phyloP scores from a whole-genome alignment of 64 coral and sea anemone species.

The Anthopleura sola region DNA sequence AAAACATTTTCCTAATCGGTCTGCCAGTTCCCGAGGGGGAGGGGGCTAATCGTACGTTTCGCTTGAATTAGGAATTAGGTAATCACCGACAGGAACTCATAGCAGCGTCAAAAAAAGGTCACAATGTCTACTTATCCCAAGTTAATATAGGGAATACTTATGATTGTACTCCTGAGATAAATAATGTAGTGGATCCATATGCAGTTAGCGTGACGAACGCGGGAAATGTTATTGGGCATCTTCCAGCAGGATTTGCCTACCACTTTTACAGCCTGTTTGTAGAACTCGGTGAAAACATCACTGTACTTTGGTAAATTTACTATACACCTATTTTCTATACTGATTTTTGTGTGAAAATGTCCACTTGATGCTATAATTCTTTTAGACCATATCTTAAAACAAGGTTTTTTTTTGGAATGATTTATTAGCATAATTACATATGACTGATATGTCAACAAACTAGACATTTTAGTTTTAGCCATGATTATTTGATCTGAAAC shows the following conservation, averaged over 20 bases:
- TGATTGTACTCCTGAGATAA: conserved; percentile 5
- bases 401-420: too few species aligned
- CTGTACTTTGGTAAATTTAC: conserved; percentile 27
- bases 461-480: too few species aligned
- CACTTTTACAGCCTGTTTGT: conserved; percentile 21
- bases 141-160: neutral
- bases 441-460: too few species aligned
- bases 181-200: conserved; percentile 23
- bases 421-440: too few species aligned
- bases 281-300: neutral
- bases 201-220: conserved; percentile 1
- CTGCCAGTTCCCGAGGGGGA: too few species aligned
- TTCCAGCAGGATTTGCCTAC: conserved; percentile 21
- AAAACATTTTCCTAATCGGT: too few species aligned
- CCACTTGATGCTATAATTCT: too few species aligned
- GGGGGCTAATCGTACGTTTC: too few species aligned
- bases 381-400: too few species aligned
- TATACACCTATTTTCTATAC: neutral
- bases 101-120: neutral
- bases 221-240: conserved; percentile 31
- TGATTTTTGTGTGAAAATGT: neutral
- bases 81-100: neutral
- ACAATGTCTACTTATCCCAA: conserved; percentile 13
- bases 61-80: neutral
- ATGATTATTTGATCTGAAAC: neutral